phyloP scores from a whole-genome alignment of 2,797 vertebrate genomes.

The Myiotriccus ornatus region DNA sequence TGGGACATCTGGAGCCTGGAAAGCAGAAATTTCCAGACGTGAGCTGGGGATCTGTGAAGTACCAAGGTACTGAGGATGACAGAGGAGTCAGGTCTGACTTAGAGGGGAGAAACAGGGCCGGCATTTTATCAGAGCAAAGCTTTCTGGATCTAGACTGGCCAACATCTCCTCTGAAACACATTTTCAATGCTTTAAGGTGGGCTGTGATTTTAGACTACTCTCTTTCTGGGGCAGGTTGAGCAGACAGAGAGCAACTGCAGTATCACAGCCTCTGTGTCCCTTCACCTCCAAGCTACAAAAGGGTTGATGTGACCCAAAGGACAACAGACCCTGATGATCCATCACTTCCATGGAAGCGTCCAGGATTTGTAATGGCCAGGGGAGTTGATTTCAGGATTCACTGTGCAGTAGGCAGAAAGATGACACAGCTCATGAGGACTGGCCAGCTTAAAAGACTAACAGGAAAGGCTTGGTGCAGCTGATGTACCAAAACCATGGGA shows the following conservation, averaged over 20 bases:
- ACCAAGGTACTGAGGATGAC: neutral
- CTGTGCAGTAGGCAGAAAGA: neutral
- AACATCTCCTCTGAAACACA: neutral
- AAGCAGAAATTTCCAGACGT: neutral
- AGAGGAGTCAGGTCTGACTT: neutral
- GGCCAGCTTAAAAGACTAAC: neutral
- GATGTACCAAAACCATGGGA: neutral
- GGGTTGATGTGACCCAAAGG: neutral
- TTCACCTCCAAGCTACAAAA: neutral
- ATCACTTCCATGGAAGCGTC: fast-evolving
- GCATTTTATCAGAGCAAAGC: neutral
- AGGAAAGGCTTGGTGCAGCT: neutral
- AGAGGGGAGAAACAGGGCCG: neutral
- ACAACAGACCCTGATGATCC: neutral
- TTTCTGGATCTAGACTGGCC: neutral
- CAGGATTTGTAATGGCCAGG: neutral
- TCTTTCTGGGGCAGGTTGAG: neutral
- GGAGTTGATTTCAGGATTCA: neutral
- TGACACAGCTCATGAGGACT: neutral
- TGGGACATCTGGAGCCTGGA: conserved; percentile 81
- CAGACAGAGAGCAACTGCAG: neutral
- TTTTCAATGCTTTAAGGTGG: neutral
- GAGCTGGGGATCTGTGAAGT: neutral
- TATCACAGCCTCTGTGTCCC: neutral
- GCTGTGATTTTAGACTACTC: neutral